These are phyloP conservation scores for Ormia ochracea DNA, from an alignment of 2,888 invertebrate species.

Conservation along the genomic window DNA sequence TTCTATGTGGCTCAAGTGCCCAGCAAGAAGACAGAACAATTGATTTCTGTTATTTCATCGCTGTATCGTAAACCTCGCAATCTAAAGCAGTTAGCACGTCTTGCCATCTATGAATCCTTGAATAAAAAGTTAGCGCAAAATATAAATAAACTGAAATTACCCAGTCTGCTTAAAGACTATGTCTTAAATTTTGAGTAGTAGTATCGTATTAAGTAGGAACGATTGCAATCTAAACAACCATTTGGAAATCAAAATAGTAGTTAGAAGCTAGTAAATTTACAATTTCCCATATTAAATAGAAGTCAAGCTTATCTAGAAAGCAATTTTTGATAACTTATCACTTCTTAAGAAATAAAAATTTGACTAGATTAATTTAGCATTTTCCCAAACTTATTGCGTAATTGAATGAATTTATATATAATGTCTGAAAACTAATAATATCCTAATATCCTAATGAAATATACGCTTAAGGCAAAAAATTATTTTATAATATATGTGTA, in stretches of 20 bases:
- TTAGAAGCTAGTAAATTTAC: slow-evolving; percentile 1
- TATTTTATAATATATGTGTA: no score
- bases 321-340: neutral
- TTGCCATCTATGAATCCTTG: slow-evolving; percentile 83
- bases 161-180: slow-evolving; percentile 83
- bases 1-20: slow-evolving; percentile 82
- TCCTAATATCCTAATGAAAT: no score
- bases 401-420: neutral
- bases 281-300: neutral
- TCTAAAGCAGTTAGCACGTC: slow-evolving; percentile 84
- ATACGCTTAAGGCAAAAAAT: neutral
- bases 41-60: slow-evolving; percentile 81
- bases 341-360: neutral
- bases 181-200: slow-evolving; percentile 81
- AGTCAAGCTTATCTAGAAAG: neutral
- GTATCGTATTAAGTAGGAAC: slow-evolving; percentile 33
- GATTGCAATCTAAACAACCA: neutral
- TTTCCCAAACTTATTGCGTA: neutral
- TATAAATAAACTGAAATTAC: slow-evolving; percentile 83
- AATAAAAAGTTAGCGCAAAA: slow-evolving; percentile 81
- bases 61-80: slow-evolving; percentile 82
- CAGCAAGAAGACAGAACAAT: slow-evolving; percentile 80
- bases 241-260: neutral
- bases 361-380: neutral
- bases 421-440: neutral